These are phyloP conservation scores for Ephialtes manifestator DNA, from an alignment of 2,888 invertebrate species.

Conservation along the genomic window DNA sequence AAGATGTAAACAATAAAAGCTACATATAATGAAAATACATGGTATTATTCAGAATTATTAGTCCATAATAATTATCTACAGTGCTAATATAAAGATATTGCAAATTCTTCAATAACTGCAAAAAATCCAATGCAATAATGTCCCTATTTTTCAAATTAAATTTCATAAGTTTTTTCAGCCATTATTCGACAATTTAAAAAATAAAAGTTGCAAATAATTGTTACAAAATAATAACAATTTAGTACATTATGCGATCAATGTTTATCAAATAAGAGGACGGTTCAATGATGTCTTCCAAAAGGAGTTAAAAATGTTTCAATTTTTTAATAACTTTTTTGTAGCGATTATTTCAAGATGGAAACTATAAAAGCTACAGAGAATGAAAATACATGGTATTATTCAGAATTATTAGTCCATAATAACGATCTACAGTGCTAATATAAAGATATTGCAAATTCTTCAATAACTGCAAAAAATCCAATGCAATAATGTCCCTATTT, in stretches of 20 bases:
- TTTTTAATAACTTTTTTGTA: no score
- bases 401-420: not conserved
- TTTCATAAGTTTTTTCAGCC: not conserved
- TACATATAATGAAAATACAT: no score
- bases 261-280: not conserved
- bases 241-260: not conserved
- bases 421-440: not conserved
- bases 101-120: not conserved
- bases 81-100: not conserved
- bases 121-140: not conserved
- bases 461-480: no score
- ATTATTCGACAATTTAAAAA: not conserved
- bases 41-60: no score
- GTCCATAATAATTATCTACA: not conserved
- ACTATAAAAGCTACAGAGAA: no score
- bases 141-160: not conserved
- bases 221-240: not conserved
- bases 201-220: not conserved
- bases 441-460: not conserved
- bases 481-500: not conserved
- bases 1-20: no score
- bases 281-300: not conserved
- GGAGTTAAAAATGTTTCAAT: no score
- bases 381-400: no score
- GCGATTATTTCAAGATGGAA: no score